Evolutionary conservation across 2,113 vertebrate genomes (phyloP).

Genomic region (Symphodus melops): DNA sequence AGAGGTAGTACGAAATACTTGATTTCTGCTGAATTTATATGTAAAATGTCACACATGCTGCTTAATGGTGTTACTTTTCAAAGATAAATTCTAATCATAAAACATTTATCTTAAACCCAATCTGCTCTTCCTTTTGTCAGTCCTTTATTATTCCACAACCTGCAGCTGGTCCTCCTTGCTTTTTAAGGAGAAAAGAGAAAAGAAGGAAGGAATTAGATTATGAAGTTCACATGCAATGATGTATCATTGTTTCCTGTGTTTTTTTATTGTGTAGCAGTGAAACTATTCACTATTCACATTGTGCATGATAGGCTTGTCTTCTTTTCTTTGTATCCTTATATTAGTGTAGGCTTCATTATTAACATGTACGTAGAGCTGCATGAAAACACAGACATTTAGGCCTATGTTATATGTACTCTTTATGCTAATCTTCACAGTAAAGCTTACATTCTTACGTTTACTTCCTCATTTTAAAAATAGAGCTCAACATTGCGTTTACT

Average conservation of each 20-base stretch:
- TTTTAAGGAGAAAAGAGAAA: too few species aligned
- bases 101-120: neutral
- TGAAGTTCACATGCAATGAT: conserved; percentile 22
- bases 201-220: conserved; percentile 49
- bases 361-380: neutral
- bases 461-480: too few species aligned
- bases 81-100: too few species aligned
- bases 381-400: too few species aligned
- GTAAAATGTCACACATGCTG: too few species aligned
- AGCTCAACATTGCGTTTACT: neutral
- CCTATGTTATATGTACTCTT: neutral
- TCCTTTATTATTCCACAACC: conserved; percentile 23
- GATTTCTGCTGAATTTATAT: too few species aligned
- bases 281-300: neutral
- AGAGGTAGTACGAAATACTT: too few species aligned
- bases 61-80: too few species aligned
- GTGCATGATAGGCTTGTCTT: neutral
- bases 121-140: conserved; percentile 1
- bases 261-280: neutral
- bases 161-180: conserved; percentile 21
- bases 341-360: neutral
- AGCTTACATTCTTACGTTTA: too few species aligned
- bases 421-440: too few species aligned
- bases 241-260: conserved; percentile 39
- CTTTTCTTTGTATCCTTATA: neutral